phyloP scores from a whole-genome alignment of 2,113 vertebrate species.

The Stegastes partitus region DNA sequence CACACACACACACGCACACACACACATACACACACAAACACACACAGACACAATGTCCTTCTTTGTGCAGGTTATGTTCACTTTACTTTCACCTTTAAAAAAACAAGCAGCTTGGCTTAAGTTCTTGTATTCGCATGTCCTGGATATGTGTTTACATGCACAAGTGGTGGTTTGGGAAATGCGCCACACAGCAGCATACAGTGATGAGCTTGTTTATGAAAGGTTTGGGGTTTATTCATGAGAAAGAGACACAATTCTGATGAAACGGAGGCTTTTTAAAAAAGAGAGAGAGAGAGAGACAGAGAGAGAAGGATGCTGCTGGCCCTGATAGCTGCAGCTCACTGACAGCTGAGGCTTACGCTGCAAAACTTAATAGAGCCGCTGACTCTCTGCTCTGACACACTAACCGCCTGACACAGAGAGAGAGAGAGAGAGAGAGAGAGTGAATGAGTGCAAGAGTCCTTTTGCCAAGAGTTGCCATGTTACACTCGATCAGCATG shows the following conservation, averaged over 20 bases:
- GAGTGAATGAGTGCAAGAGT: not conserved
- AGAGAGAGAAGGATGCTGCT: constrained; percentile 12
- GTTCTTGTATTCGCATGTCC: too few species aligned
- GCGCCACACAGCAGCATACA: too few species aligned
- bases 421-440: not conserved
- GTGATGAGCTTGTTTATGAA: not conserved
- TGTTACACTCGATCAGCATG: constrained; percentile 5
- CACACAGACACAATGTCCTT: too few species aligned
- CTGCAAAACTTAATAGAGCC: constrained; percentile 38
- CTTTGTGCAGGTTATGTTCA: too few species aligned
- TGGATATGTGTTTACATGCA: too few species aligned
- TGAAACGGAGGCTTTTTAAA: constrained; percentile 24
- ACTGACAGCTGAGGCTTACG: constrained; percentile 49
- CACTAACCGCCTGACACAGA: constrained; percentile 20
- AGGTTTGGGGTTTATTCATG: not conserved
- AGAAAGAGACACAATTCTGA: constrained; percentile 14
- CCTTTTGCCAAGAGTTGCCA: not conserved
- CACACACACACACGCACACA: too few species aligned
- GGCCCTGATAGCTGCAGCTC: constrained; percentile 3
- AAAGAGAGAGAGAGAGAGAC: not conserved
- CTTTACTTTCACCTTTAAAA: too few species aligned
- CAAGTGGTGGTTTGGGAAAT: too few species aligned
- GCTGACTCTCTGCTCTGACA: constrained; percentile 12
- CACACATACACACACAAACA: too few species aligned
- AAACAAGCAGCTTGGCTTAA: too few species aligned